Conservation (phyloP, 2,888 invertebrate genomes). For the Biston stratarius region DNA sequence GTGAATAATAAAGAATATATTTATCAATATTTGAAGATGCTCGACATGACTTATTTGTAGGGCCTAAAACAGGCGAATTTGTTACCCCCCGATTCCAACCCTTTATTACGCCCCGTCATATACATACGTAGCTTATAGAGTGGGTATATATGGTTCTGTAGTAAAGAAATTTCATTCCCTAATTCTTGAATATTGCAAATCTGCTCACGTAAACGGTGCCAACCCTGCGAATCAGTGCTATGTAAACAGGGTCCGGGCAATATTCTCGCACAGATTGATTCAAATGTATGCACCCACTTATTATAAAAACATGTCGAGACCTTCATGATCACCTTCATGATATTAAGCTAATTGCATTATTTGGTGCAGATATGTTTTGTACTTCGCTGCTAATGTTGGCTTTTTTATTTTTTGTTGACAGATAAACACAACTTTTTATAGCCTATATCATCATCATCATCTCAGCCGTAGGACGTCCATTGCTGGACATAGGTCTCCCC, state of each 20-base stretch:
- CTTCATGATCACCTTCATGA: not conserved
- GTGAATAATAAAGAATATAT: no score
- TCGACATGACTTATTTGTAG: not conserved
- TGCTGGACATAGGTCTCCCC: no score
- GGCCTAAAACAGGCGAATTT: no score
- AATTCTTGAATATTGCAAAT: conserved; percentile 41
- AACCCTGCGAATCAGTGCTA: conserved; percentile 33
- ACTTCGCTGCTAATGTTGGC: no score
- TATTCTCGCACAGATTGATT: conserved; percentile 28
- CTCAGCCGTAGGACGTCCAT: no score
- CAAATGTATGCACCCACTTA: conserved; percentile 9
- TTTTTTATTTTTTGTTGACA: no score
- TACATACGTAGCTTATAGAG: not conserved
- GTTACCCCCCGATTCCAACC: no score
- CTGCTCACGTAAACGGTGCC: conserved; percentile 36
- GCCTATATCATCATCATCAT: no score
- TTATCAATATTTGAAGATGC: no score
- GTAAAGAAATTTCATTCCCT: conserved; percentile 27
- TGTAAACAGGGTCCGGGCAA: conserved; percentile 31
- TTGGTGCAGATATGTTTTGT: no score
- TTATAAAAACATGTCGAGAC: not conserved
- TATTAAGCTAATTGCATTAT: not conserved
- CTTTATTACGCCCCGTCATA: no score
- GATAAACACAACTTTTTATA: no score
- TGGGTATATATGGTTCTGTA: conserved; percentile 25